These are phyloP conservation scores for Allolobophora icterica DNA, from an alignment of 2,888 invertebrate genomes.

Conservation along the genomic window DNA sequence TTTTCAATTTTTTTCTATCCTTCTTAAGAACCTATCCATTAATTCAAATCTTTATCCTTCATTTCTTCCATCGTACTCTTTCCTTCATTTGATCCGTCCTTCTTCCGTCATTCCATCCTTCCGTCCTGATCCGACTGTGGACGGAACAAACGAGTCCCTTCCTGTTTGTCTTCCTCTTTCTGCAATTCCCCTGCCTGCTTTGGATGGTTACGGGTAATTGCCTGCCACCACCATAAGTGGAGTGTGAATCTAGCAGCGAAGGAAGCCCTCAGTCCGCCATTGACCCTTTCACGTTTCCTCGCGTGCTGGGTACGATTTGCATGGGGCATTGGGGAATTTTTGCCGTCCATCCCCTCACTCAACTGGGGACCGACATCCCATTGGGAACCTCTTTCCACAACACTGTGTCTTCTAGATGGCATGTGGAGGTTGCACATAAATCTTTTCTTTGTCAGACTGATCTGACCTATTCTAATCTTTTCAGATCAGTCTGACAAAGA, in stretches of 20 bases:
- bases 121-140: neutral
- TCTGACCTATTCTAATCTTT: too few relatives aligned
- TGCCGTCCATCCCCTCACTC: neutral
- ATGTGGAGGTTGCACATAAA: too few relatives aligned
- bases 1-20: neutral
- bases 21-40: too few relatives aligned
- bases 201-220: neutral
- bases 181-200: neutral
- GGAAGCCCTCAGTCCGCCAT: neutral
- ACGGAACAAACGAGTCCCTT: neutral
- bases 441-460: too few relatives aligned
- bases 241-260: neutral
- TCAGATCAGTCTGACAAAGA: too few relatives aligned
- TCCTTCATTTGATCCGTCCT: constrained; percentile 3
- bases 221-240: neutral
- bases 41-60: neutral
- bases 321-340: neutral
- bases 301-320: neutral
- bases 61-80: neutral
- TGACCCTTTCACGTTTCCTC: neutral
- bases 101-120: neutral
- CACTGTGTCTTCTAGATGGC: too few relatives aligned
- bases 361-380: neutral
- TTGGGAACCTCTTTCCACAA: too few relatives aligned
- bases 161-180: neutral